Conservation (phyloP, 2,888 invertebrate species). For the Bombylius discolor region DNA sequence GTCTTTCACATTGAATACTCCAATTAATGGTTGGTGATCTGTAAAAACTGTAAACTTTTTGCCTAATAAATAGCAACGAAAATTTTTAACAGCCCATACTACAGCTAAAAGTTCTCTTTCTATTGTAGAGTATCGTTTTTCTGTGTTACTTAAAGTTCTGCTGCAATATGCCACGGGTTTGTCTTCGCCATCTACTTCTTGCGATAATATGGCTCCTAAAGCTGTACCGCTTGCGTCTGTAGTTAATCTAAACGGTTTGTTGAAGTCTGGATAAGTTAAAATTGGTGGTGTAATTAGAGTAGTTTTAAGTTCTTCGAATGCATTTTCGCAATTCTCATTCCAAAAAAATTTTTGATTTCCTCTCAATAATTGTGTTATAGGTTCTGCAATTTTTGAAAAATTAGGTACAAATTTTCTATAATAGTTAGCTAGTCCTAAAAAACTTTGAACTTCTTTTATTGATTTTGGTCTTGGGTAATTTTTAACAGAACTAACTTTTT, state of each 20-base stretch:
- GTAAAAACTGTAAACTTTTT: background rate
- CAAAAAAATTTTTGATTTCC: too few relatives aligned
- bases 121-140: background rate
- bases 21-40: background rate
- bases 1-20: background rate
- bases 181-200: too few relatives aligned
- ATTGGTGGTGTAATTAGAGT: too few relatives aligned
- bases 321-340: background rate
- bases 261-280: too few relatives aligned
- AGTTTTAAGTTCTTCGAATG: too few relatives aligned
- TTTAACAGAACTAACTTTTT: conserved; percentile 15
- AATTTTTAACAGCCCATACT: background rate
- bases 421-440: background rate
- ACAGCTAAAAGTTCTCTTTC: background rate
- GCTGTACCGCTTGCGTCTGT: too few relatives aligned
- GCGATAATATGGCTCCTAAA: too few relatives aligned
- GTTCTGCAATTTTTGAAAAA: conserved; percentile 5
- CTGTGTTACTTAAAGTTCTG: too few relatives aligned
- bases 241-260: too few relatives aligned
- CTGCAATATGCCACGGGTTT: too few relatives aligned
- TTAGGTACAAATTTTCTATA: conserved; percentile 15
- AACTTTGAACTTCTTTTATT: conserved; percentile 21
- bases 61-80: background rate
- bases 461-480: conserved; percentile 17
- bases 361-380: background rate